Evolutionary conservation across 2,888 invertebrate genomes (phyloP), one percentile per base, ranked within the genome.

Genomic region (Drosophila villosipedis): DNA sequence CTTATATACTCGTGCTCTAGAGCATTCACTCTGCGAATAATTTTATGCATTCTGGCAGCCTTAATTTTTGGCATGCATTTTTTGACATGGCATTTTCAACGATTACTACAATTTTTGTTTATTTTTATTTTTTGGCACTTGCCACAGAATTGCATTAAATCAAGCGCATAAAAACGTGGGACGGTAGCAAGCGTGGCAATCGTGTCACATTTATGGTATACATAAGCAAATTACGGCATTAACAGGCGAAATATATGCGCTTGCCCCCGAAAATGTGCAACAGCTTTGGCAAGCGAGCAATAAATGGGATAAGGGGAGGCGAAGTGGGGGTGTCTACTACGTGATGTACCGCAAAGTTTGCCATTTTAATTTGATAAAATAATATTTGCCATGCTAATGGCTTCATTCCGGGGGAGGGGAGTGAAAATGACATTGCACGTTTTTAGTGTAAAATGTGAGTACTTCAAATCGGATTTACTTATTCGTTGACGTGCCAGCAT

Each of bases 331-430:
- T 3, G 53, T 60, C 71, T 30, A 41, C 68, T 85, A 84, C 90
- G 90, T 84, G 84, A 84, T 70, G 65, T 69, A 73, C 69, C 54
- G 76, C 54, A 53, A 79, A 87, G 73, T 81, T 84, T 69, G 72
- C 83, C 80, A 90, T 91, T 87, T 90, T 80, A 90, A 87, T 91
- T 91, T 84, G 78, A 80, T 88, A 84, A 75, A 91, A 87, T 84
- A 87, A 87, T 91, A 90, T 87, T 87, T 91, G 73, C 80, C 75
- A 73, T 64, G 85, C 91, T 91, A 88, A 88, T 91, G 89, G 87
- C 81, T 90, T 78, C 71, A 89, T 83, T 87, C 4, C 16, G 10
- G 0, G 9, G 4, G 1, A 3, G 4, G 2, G 9, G 16, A 14
- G 30, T 16, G 22, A 31, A n/a, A 78, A 73, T 87, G 78, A 71